Evolutionary conservation across 2,113 vertebrate species (phyloP), one percentile per base, ranked within the genome.

Genomic region (Myotis lucifugus): DNA sequence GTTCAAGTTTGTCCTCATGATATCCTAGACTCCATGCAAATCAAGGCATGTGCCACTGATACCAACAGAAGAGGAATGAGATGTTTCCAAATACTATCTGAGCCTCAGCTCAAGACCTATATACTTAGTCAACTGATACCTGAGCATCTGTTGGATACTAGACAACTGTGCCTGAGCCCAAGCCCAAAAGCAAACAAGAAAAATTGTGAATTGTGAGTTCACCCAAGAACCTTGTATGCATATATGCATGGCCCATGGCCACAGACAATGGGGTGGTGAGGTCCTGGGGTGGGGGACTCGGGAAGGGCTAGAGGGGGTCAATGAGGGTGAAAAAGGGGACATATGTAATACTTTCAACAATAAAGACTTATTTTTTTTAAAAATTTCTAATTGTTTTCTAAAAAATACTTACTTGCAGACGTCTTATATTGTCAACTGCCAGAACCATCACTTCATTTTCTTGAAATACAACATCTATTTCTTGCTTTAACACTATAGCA

Each of bases 391-490:
- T 29, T 70, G 19, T 92, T 81, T 92, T 84, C 85, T 29, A 94
- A 73, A 66, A 95, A 64, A 12, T 89, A 74, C 98, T 98, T 98
- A 99, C 99, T 97, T 99, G 99, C 86, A 99, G 97, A 91, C 98
- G 98, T 97, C 99, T 99, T 96, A 97, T 97, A 96, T 99, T 99
- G 97, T 99, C 99, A 96, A 99, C 98, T 79, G 99, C 99, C 52
- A 99, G 98, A 96, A 99, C 98, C 21, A 98, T 97, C 74, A 99
- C 96, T 94, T 99, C 98, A 77, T 96, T 97, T 11, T 97, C 97
- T 56, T 94, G 97, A 97, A 99, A 99, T 8, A 98, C 92, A 83
- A 99, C 99, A 52, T 99, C 99, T n/a, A 99, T 98, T 96, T 99
- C 99, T 98, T 99, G 98, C 98, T 99, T 99, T 82, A 99, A 98